Evolutionary conservation across 2,888 invertebrate genomes (phyloP), one percentile per base, ranked within the genome.

Genomic region (Parascotia fuliginaria): DNA sequence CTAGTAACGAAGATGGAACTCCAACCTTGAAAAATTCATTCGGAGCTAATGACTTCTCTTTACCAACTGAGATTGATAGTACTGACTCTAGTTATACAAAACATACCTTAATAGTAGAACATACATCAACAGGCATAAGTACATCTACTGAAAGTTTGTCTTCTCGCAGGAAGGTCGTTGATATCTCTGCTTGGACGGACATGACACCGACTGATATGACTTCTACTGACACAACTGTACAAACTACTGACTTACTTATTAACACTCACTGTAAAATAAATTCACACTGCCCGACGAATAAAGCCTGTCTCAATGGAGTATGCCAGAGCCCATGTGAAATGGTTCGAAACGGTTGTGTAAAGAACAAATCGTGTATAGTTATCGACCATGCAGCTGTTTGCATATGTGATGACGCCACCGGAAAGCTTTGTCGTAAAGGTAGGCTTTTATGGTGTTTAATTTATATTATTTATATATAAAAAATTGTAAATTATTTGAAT

Each of bases 241-340:
- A 67, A 57, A 75, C 60, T 42, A 65, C 60, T 59, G 84, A 85
- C 72, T 51, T 62, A 44, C 57, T 70, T 55, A 70, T 71, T 82
- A 87, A 85, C 72, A 75, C 67, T 62, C 73, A 84, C 74, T 96
- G 96, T 91, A 91, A 90, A 73, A 86, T 85, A 73, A 94, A 95
- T 82, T 83, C 83, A 65, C 94, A 95, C 77, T 96, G 96, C 83
- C 85, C 92, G 62, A 87, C 88, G 73, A 89, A 92, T 73, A 94
- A 95, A 83, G 92, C 93, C 73, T 96, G 96, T 85, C 84, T 93
- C 69, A 89, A 89, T 72, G 94, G 93, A 87, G 86, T 90, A 81
- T 95, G 95, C 85, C 89, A 93, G 85, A 93, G 94, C 81, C 93
- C 94, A 70, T 95, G 95, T 85, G 77, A 87, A 75, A 79, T 73